These are phyloP conservation scores for Notarius lentiginosus DNA, from an alignment of 2,113 vertebrate genomes.

Conservation along the genomic window DNA sequence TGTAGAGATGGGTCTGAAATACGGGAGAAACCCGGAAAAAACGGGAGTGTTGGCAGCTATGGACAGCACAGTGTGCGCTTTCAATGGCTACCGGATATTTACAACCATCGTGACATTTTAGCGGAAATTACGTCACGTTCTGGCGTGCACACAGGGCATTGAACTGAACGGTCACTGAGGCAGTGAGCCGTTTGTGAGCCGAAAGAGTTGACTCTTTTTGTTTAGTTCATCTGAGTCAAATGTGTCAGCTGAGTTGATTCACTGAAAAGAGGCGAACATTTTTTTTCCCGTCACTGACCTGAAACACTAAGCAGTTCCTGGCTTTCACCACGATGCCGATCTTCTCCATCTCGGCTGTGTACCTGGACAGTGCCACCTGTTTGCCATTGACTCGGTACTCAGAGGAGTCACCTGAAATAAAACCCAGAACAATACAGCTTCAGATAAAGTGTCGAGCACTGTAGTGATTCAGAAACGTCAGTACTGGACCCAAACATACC, in stretches of 20 bases:
- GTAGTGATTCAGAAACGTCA: neutral
- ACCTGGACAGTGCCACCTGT: constrained; percentile 71
- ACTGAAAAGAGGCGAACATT: neutral
- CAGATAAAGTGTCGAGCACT: too few relatives aligned
- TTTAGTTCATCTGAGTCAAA: neutral
- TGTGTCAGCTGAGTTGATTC: neutral
- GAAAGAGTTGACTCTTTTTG: neutral
- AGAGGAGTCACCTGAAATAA: constrained; percentile 74
- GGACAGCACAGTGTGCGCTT: too few relatives aligned
- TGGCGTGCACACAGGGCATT: too few relatives aligned
- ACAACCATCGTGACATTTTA: too few relatives aligned
- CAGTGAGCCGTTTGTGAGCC: neutral
- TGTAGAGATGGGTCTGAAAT: too few relatives aligned
- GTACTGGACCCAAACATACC: constrained; percentile 64
- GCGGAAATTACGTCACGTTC: too few relatives aligned
- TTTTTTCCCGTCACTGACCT: constrained; percentile 71
- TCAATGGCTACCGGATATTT: too few relatives aligned
- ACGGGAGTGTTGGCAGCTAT: too few relatives aligned
- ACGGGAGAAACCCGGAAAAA: too few relatives aligned
- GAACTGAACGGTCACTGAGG: too few relatives aligned
- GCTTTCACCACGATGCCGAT: constrained; percentile 86
- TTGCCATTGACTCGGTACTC: constrained; percentile 78
- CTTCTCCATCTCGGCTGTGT: constrained; percentile 79
- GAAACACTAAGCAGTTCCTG: constrained; percentile 89
- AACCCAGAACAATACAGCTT: neutral